These are phyloP conservation scores for Gryon sp. DNA, from an alignment of 1,140 invertebrate species.

Conservation along the genomic window DNA sequence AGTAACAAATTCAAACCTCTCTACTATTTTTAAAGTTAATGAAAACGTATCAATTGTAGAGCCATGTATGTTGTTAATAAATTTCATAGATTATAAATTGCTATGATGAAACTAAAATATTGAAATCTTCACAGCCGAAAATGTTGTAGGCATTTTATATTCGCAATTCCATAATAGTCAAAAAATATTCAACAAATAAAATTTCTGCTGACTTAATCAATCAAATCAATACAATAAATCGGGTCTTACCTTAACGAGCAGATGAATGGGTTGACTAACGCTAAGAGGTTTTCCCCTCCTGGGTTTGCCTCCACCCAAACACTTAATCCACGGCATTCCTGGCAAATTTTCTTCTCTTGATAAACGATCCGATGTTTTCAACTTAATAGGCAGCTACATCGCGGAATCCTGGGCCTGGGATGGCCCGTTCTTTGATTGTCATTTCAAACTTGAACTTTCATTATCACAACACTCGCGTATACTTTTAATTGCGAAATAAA, in stretches of 20 bases:
- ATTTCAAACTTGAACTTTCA: neutral
- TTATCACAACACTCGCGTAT: neutral
- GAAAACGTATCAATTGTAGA: too few species aligned
- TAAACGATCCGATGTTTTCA: constrained; percentile 2
- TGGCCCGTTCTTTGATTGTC: too few species aligned
- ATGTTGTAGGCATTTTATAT: neutral
- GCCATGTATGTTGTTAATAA: too few species aligned
- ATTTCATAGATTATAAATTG: too few species aligned
- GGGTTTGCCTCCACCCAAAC: constrained; percentile 75
- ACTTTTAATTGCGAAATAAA: neutral
- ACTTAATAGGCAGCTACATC: constrained; percentile 11
- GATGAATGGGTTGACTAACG: constrained; percentile 78
- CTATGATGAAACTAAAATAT: too few species aligned
- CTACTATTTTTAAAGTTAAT: too few species aligned
- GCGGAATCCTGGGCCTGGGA: neutral
- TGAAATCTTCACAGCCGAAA: neutral
- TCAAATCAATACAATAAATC: too few species aligned
- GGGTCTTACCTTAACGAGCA: constrained; percentile 76
- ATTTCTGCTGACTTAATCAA: neutral
- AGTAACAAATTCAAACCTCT: too few species aligned
- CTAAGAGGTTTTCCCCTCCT: constrained; percentile 76
- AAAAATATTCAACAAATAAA: constrained; percentile 4
- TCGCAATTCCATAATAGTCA: neutral
- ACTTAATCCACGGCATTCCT: constrained; percentile 79
- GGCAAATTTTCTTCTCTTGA: constrained; percentile 55